phyloP scores from a whole-genome alignment of 2,113 vertebrate species.

The Ovis aries region ARS-UI_Ramb_v3.0 NC_056058.1:9309001-9309500 shows the following conservation, averaged over 20 bases:
- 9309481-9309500: neutral
- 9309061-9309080: neutral
- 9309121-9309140: neutral
- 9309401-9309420: neutral
- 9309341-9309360: neutral
- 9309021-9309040: rapidly evolving
- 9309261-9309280: neutral
- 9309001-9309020: neutral
- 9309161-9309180: neutral
- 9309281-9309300: neutral
- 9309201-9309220: neutral
- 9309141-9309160: neutral
- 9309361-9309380: neutral
- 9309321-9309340: no score
- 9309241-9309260: neutral
- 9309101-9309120: neutral
- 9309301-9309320: rapidly evolving
- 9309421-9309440: neutral
- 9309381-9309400: neutral
- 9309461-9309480: neutral
- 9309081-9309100: neutral
- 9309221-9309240: neutral
- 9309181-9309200: neutral
- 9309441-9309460: neutral
- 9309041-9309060: neutral